Conservation (phyloP, 1,140 invertebrate genomes). For the Pomacea maculata region DNA sequence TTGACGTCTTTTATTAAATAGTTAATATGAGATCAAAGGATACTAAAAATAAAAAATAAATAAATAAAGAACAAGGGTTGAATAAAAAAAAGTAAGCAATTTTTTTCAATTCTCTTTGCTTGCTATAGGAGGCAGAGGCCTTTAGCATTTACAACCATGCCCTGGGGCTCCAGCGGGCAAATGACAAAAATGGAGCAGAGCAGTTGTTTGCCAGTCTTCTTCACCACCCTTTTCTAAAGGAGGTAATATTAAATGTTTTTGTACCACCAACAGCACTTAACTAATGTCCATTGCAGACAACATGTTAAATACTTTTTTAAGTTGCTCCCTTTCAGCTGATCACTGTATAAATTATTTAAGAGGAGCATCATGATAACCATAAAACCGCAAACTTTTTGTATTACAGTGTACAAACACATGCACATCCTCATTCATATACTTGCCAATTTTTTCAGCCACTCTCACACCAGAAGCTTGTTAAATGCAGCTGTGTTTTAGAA, state of each 20-base stretch:
- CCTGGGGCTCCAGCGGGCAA: constrained; percentile 71
- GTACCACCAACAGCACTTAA: not conserved
- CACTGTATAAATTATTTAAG: not conserved
- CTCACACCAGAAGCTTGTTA: not conserved
- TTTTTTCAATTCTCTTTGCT: constrained; percentile 27
- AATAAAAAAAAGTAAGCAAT: no score
- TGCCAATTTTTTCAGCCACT: no score
- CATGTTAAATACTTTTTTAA: no score
- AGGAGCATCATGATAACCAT: not conserved
- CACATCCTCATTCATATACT: no score
- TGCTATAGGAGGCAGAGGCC: constrained; percentile 74
- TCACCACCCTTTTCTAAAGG: constrained; percentile 72
- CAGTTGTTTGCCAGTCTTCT: constrained; percentile 73
- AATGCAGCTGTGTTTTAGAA: not conserved
- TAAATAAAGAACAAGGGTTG: not conserved
- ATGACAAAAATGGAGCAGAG: constrained; percentile 71
- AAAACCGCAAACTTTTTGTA: not conserved
- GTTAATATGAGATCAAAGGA: not conserved
- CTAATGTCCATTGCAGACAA: no score
- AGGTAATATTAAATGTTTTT: constrained; percentile 53
- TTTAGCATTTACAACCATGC: constrained; percentile 76
- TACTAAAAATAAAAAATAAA: not conserved
- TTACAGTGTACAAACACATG: not conserved
- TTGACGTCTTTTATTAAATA: not conserved
- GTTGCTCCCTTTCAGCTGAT: not conserved